Base-by-base conservation (phyloP, 1,140 invertebrate genomes). In the Zaprionus gabonicus region DNA sequence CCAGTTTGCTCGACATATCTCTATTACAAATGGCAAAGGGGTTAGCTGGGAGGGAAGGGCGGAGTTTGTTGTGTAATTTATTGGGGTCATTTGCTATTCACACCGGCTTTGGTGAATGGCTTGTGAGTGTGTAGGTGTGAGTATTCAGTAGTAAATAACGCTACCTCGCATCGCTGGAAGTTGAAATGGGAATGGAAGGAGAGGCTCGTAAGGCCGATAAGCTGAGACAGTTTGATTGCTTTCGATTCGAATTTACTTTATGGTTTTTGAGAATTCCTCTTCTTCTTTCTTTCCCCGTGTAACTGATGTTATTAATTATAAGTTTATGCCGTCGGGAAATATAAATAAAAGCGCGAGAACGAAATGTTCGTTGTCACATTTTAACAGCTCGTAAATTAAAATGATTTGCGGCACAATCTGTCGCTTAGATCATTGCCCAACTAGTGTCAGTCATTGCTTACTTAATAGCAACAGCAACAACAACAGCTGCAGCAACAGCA, bases 31-130 rank as follows among this genome's bases (percentile, higher is more conserved):
- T 44, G 41, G 41, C 15, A 51, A n/a, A 17, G 36, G 6, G 12
- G 17, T 7, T n/a, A 27, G 0, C n/a, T 20, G n/a, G 28, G 3
- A 55, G 15, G 20, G 23, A 12, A 25, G 46, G 36, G 58, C n/a
- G 17, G 66, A 56, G 53, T 56, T 56, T 63, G 74, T 78, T 78
- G 70, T 75, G 77, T 88, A 84, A 88, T 84, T 88, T 84, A 88
- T 90, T 74, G 81, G 75, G 67, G 82, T 78, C 67, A 76, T 80
- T 79, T 83, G 77, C 56, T 77, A 77, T 71, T 76, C 70, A 76
- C 63, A 67, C 62, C 9, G 46, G 10, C 20, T 25, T 23, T 12
- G 13, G 65, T 53, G 51, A 25, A 64, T 57, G 51, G 44, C 58
- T 58, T 17, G 38, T n/a, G 15, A 41, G 7, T 46, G n/a, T 46